Evolutionary conservation across 2,797 vertebrate genomes (phyloP), one percentile per base, ranked within the genome.

Genomic region (Enteromius trimaculatus): DNA sequence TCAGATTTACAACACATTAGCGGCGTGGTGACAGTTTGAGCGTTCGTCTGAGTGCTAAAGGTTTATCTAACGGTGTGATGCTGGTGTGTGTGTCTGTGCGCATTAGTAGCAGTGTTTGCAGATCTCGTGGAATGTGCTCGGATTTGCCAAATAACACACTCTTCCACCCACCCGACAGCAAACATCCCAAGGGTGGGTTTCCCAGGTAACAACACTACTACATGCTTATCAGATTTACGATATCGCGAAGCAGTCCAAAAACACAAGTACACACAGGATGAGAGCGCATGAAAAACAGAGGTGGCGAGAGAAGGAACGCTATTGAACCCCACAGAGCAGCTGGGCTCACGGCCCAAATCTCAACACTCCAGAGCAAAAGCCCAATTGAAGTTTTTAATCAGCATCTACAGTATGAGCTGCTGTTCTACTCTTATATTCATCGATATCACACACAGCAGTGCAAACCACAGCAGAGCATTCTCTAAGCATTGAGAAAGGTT

Each of bases 191-290:
- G 76, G 81, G 83, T 79, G 9, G 39, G 84, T 89, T 86, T 79
- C 85, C 83, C 71, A 87, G 86, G 87, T 86, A 86, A 87, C 79
- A 77, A 70, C 47, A 72, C 62, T 81, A 70, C 85, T 84, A 81
- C 82, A 82, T 49, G 82, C 68, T 80, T 66, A 87, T 86, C 86
- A 84, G 87, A 89, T 89, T 89, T 89, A 89, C 62, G 64, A 68
- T 79, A 64, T 51, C 49, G n/a, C 55, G 19, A 53, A 81, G 39
- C 47, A 29, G 80, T 88, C 86, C 82, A 85, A 81, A 83, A 85
- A 87, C 49, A 81, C 44, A 86, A 79, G 78, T 47, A 49, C 83
- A 87, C 53, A 79, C 29, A 23, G 65, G 77, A 77, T 65, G 80
- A 39, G 81, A 69, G 60, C 10, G 65, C 44, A 49, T 42, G 60